Evolutionary conservation across 2,113 vertebrate species (phyloP), one percentile per base, ranked within the genome.

Genomic region (Salvelinus sp.): DNA sequence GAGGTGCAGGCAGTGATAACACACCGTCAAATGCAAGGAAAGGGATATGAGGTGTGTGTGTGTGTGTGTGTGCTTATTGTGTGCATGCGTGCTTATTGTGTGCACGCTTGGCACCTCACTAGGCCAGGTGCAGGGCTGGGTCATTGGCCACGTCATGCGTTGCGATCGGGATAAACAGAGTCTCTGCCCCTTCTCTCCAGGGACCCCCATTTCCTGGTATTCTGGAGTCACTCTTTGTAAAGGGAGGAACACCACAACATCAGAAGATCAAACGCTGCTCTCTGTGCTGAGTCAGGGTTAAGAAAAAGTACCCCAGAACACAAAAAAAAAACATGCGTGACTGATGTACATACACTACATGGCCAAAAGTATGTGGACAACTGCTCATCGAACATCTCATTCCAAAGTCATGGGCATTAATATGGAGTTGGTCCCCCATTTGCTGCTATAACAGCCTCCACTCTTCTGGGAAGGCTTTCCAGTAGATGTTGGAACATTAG

Each of bases 161-260:
- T 87, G 77, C 83, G 84, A 75, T 89, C 88, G 86, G 90, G 89
- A 90, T 88, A 88, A 88, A 90, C 90, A 90, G 87, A 84, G 88
- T 87, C 88, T 87, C 85, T 81, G 82, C 87, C 85, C 66, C 82
- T 54, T 69, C 63, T 74, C 90, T 83, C 90, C 73, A 82, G 89
- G 86, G 91, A 79, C 85, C 73, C 20, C 79, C 47, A 3, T 84
- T 92, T 92, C 91, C 91, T 90, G 86, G 85, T 89, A 78, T 74
- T 74, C 73, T 25, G 73, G 63, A 74, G 62, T 48, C 12, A 4
- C 72, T 85, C 84, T 90, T 87, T 87, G 88, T 88, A 83, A 90
- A 82, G 82, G 85, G 89, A 89, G 85, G 88, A 88, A 90, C 85
- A 85, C 76, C 80, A 87, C 86, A 83, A 84, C 86, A 90, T 77